Base-by-base conservation (phyloP, 2,113 vertebrate species). In the Xyrauchen texanus region DNA sequence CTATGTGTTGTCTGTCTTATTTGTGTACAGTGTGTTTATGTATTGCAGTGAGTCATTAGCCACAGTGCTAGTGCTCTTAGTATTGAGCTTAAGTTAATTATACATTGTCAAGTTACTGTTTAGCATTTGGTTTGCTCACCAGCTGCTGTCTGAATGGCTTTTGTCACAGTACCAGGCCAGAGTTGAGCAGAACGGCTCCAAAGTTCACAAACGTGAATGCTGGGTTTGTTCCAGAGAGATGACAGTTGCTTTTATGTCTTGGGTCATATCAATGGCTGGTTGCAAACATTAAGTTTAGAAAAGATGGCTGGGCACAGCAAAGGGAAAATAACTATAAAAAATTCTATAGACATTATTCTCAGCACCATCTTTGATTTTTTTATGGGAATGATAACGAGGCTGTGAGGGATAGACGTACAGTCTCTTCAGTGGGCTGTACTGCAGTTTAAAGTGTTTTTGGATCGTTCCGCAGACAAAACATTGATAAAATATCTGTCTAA, bases 201-300 rank as follows among this genome's bases (percentile, higher is more conserved):
- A 83, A 85, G 81, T 83, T 76, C 85, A 83, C 12, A 11, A 15
- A 51, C 9, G 66, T 81, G 81, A 85, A 82, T 71, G 42, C 66
- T 63, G 34, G 79, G 75, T 78, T 85, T 85, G 82, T 85, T 81
- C 44, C 21, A 49, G 61, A 67, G 64, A 49, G 76, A 79, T 44
- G 12, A 34, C 80, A 61, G 78, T 77, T 67, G 78, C 21, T 57
- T 47, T 78, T 2, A 62, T 52, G 21, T 68, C 47, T 74, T 16
- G 58, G 11, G 34, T 15, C n/a, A n/a, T 52, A 12, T 5, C 16
- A 58, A 8, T 9, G 34, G 15, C 15, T 51, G 12, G 1, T 57
- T 82, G 53, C 51, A 81, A 67, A 69, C 49, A 53, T 74, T 75
- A 7, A 57, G 63, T 63, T 52, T 63, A 21, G 60, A 74, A 69